Percentiles rank a stretch among this genome's conserved stretches.
phyloP scores from a whole-genome alignment of 2,113 vertebrate genomes.

The Mesocricetus auratus region DNA sequence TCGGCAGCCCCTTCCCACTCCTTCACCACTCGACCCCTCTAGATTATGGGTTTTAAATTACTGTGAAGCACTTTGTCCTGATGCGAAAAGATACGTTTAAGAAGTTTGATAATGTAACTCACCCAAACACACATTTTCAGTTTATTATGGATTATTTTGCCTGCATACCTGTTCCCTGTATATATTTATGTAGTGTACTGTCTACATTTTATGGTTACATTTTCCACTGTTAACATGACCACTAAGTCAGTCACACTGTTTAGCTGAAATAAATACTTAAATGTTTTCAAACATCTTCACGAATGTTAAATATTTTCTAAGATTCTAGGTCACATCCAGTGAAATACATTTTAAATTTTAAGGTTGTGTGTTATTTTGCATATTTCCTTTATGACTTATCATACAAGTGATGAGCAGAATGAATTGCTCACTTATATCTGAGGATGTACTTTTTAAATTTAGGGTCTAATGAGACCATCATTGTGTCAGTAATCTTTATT shows the following conservation, averaged over 20 bases:
- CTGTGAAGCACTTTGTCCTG: constrained; percentile 60
- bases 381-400: constrained; percentile 47
- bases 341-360: constrained; percentile 32
- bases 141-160: constrained; percentile 52
- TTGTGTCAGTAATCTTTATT: constrained; percentile 22
- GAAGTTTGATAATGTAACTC: constrained; percentile 58
- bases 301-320: constrained; percentile 35
- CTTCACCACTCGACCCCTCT: background rate
- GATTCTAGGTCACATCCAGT: background rate
- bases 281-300: constrained; percentile 42
- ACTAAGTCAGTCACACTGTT: background rate
- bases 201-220: constrained; percentile 42
- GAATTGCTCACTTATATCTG: background rate
- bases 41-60: constrained; percentile 70
- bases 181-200: constrained; percentile 1
- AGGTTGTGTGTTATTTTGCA: background rate
- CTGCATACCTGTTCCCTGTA: constrained; percentile 3
- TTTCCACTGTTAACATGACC: constrained; percentile 30
- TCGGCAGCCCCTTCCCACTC: background rate
- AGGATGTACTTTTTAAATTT: background rate
- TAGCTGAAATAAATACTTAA: constrained; percentile 47
- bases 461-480: background rate
- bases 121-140: constrained; percentile 3
- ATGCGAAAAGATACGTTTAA: constrained; percentile 60
- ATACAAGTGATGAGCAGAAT: constrained; percentile 13